Evolutionary conservation across 2,888 invertebrate genomes (phyloP).

Genomic region (Sepioteuthis lessoniana): DNA sequence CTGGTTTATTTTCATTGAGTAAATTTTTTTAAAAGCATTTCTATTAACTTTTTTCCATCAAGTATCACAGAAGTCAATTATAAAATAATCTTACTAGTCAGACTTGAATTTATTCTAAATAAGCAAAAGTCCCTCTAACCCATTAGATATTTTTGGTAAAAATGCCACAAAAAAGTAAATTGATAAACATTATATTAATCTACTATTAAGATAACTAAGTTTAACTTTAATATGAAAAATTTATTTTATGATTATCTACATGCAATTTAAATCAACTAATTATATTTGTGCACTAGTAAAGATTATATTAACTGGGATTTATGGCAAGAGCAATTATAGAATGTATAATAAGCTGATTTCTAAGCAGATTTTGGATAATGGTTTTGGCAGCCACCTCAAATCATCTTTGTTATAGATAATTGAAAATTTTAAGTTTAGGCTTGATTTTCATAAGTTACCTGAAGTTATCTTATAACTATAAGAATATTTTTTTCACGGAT

Average conservation of each 20-base stretch:
- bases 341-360: no score
- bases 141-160: background rate
- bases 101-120: background rate
- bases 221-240: background rate
- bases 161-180: background rate
- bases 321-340: no score
- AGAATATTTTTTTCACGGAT: no score
- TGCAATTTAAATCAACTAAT: background rate
- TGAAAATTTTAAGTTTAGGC: no score
- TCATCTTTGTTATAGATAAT: no score
- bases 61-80: background rate
- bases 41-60: background rate
- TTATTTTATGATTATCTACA: background rate
- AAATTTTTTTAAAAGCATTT: background rate
- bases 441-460: no score
- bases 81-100: background rate
- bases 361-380: no score
- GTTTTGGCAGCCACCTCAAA: no score
- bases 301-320: no score
- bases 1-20: background rate
- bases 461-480: no score
- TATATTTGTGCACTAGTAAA: background rate
- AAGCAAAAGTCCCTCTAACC: background rate
- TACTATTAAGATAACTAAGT: background rate
- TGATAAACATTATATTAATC: background rate